Evolutionary conservation across 2,113 vertebrate genomes (phyloP).

Genomic region (Psittacus erithacus): DNA sequence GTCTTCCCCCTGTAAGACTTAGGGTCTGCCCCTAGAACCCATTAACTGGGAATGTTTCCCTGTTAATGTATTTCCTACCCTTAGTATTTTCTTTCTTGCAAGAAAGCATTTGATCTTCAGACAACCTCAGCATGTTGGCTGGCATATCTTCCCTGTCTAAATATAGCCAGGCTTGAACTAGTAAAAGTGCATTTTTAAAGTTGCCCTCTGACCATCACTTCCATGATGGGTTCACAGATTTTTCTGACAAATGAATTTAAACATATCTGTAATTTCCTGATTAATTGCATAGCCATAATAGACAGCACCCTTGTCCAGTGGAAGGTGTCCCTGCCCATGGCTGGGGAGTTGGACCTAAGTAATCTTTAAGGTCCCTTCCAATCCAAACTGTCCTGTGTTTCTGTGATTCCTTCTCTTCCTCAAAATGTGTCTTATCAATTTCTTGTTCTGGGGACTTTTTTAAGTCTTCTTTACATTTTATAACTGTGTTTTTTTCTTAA

Average conservation of each 20-base stretch:
- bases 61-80: not conserved
- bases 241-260: not conserved
- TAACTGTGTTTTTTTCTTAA: not conserved
- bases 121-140: not conserved
- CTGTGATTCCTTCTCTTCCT: not conserved
- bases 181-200: not conserved
- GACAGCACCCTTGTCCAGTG: not conserved
- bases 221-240: not conserved
- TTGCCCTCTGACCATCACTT: not conserved
- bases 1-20: not conserved
- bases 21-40: not conserved
- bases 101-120: not conserved
- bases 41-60: not conserved
- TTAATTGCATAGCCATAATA: not conserved
- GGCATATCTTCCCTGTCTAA: not conserved
- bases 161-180: not conserved
- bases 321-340: not conserved
- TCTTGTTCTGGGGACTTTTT: not conserved
- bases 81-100: not conserved
- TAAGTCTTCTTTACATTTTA: not conserved
- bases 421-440: not conserved
- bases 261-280: not conserved
- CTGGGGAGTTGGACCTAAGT: not conserved
- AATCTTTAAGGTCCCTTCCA: not conserved
- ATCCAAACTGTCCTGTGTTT: not conserved